Evolutionary conservation across 1,140 invertebrate species (phyloP), one percentile per base, ranked within the genome.

Genomic region (Hycleus phaleratus): DNA sequence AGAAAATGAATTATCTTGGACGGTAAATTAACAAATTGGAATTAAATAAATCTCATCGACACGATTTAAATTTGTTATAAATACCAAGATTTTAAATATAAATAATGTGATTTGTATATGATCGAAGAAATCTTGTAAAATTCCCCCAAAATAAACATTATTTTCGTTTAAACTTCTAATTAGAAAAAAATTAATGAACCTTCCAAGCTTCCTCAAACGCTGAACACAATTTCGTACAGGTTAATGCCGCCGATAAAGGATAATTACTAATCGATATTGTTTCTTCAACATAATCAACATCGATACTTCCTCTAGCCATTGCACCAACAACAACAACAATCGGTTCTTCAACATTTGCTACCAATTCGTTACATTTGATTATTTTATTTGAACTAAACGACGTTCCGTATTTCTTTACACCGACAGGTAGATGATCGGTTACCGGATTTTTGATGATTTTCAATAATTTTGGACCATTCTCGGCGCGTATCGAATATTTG

Each of bases 361-460:
- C 91, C 8, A 98, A 69, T 47, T 95, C 90, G 53, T 81, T 74
- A 42, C 89, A 85, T 69, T 90, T 86, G 44, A 86, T 73, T 1
- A 93, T 77, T 64, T 89, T 81, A 58, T 87, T 85, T 0, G 92
- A 85, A 66, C 85, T 88, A 74, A 93, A 98, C 24, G 95, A 96
- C 77, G 92, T 97, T 0, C 82, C 84, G 57, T 95, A 81, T 78
- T 97, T 99, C 50, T 78, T 83, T 64, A 93, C 95, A 42, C 95
- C 96, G 18, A 93, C 89, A n/a, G 97, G 97, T 26, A 99, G 77
- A 78, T 99, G 95, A 71, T 93, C 83, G 3, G 87, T 91, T 0
- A 99, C 80, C 3, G 97, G 97, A 78, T 99, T 99, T 75, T 96
- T 97, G 43, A 99, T 97, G 4, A 98, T 91, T 81, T 96, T 97